Base-by-base conservation (phyloP, 2,888 invertebrate species). In the Stramonita haemastoma region DNA sequence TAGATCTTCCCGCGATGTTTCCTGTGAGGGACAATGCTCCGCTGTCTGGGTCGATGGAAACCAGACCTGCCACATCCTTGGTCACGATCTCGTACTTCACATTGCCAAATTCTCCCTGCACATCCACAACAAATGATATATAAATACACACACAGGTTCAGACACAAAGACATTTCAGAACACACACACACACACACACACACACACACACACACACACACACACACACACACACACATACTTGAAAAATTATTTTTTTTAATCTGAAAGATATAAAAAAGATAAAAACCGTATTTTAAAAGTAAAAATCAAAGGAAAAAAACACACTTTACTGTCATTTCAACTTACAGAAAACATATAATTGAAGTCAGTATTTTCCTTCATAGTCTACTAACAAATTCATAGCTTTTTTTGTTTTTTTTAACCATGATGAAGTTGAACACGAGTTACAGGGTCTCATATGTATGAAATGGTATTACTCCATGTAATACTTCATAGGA, bases 21-120 rank as follows among this genome's bases (percentile, higher is more conserved):
- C 88, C 46, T 79, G 89, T 88, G 1, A 93, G 86, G 17, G 89
- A 89, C 32, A 94, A 90, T 29, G 86, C 83, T 77, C 94, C 94
- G 36, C 90, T 92, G 46, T 88, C 91, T 17, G 90, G 34, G 70
- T 92, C 89, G 57, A 93, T 89, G 79, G 79, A 86, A 77, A 93
- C 91, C 26, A 90, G 81, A 22, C 13, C 85, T 2, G 85, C 79
- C 17, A 90, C 87, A 36, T 81, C 79, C 34, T 87, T 73, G 26
- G 88, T 87, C n/a, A 89, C 56, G n/a, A 91, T 34, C 19, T 46
- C 11, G 36, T 89, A 89, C 70, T 32, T 60, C 46, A 89, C 89
- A 29, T 29, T 36, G 29, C 89, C 89, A 46, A 73, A 89, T 8
- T 22, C 26, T 46, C 89, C 89, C 89, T 89, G 83, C 26, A 66